Evolutionary conservation across 2,113 vertebrate genomes (phyloP).

Genomic region (Tonatia bakeri): DNA sequence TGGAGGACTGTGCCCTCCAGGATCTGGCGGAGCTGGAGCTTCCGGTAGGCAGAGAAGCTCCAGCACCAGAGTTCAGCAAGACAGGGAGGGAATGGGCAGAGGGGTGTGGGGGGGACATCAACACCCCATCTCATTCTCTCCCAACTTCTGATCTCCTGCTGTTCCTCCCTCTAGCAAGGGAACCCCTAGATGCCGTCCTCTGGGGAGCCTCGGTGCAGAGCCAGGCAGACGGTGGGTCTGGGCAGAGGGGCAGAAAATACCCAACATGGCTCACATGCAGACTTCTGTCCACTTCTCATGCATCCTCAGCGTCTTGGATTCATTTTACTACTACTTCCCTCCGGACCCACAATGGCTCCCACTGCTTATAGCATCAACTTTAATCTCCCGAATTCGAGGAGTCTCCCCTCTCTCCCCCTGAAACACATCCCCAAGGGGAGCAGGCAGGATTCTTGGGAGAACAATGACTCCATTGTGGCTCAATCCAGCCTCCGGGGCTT

Average conservation of each 20-base stretch:
- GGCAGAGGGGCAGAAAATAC: neutral
- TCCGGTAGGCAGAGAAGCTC: accelerated
- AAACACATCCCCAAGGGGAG: neutral
- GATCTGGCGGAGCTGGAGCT: too few relatives aligned
- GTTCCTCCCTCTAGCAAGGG: neutral
- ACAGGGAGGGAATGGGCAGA: neutral
- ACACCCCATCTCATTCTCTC: neutral
- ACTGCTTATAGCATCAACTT: neutral
- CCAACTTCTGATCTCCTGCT: neutral
- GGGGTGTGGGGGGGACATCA: neutral
- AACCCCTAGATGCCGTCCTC: neutral
- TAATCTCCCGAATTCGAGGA: neutral
- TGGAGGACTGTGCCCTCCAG: neutral
- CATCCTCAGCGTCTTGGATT: neutral
- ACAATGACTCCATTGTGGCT: neutral
- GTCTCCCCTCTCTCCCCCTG: neutral
- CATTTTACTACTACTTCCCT: accelerated
- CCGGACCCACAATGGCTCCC: neutral
- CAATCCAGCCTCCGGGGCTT: neutral
- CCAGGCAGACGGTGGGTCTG: neutral
- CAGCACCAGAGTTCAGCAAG: neutral
- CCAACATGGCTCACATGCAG: neutral
- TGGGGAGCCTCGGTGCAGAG: neutral
- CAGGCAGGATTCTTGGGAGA: neutral
- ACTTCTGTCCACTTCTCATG: neutral